Percentiles rank a stretch among this genome's conserved stretches.
Evolutionary conservation across 2,113 vertebrate genomes (phyloP).

Genomic region (Halichoerus grypus): DNA sequence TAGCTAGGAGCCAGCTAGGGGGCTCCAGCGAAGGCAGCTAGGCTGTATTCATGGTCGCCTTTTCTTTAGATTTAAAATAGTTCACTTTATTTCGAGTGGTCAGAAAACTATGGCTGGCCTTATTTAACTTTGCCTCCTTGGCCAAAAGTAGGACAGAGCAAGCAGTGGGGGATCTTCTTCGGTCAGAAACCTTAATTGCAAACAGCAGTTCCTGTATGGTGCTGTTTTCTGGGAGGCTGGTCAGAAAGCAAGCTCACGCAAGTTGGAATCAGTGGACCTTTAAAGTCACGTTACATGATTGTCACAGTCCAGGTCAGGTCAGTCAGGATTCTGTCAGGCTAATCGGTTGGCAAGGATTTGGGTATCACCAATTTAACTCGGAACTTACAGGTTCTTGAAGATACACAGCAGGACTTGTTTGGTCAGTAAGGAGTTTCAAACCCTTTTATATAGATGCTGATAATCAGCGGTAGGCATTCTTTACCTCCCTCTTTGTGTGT

Average conservation of each 20-base stretch:
- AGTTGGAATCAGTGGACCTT: neutral
- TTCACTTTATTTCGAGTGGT: conserved; percentile 48
- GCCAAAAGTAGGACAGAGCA: conserved; percentile 57
- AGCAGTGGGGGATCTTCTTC: neutral
- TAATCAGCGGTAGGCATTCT: neutral
- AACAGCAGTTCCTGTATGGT: neutral
- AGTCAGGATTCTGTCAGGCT: neutral
- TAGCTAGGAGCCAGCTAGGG: neutral
- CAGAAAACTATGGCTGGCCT: conserved; percentile 41
- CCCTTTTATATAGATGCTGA: neutral
- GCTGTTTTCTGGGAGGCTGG: neutral
- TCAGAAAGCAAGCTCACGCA: neutral
- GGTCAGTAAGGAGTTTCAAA: conserved; percentile 23
- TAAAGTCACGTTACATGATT: neutral
- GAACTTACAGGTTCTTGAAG: neutral
- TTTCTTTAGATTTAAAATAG: conserved; percentile 41
- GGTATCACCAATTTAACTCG: neutral
- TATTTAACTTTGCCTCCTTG: conserved; percentile 34
- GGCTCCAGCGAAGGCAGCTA: neutral
- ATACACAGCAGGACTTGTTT: neutral
- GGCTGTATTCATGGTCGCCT: neutral
- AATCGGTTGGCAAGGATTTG: neutral
- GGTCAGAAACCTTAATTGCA: conserved; percentile 23
- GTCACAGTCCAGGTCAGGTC: neutral
- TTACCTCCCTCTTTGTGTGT: neutral